phyloP scores from a whole-genome alignment of 1,140 invertebrate species.

The Branchinecta lindahli region DNA sequence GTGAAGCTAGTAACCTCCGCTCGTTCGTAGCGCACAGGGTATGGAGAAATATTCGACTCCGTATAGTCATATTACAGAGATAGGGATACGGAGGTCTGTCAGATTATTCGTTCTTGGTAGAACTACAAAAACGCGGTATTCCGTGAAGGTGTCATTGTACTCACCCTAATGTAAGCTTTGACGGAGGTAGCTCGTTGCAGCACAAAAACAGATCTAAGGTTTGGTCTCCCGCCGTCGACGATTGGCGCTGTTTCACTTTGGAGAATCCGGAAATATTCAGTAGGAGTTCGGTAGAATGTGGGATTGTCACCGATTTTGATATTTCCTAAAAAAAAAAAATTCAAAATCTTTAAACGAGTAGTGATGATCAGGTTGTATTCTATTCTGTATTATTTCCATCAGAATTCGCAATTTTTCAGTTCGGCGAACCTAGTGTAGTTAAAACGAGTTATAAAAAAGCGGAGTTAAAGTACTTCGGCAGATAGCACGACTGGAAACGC shows the following conservation, averaged over 20 bases:
- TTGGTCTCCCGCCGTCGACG: conserved; percentile 22
- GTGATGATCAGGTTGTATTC: not conserved
- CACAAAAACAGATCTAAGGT: conserved; percentile 29
- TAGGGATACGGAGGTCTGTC: too few relatives aligned
- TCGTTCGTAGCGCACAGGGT: too few relatives aligned
- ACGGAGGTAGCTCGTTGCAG: conserved; percentile 33
- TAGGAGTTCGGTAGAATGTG: conserved; percentile 38
- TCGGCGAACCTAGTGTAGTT: not conserved
- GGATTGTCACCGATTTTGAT: conserved; percentile 34
- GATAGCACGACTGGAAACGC: too few relatives aligned
- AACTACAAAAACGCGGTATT: too few relatives aligned
- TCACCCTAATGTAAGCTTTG: conserved; percentile 39
- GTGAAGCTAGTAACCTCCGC: too few relatives aligned
- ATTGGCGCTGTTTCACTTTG: conserved; percentile 22
- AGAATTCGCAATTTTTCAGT: not conserved
- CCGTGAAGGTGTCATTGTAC: not conserved
- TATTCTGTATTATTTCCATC: not conserved
- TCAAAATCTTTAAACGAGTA: not conserved
- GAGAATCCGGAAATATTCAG: conserved; percentile 33
- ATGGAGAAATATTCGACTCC: too few relatives aligned
- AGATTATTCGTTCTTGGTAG: too few relatives aligned
- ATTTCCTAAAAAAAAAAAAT: conserved; percentile 25
- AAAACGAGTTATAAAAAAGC: too few relatives aligned
- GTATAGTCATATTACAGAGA: too few relatives aligned
- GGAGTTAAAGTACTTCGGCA: too few relatives aligned